Evolutionary conservation across 2,113 vertebrate genomes (phyloP).

Genomic region (Ariopsis seemanni): DNA sequence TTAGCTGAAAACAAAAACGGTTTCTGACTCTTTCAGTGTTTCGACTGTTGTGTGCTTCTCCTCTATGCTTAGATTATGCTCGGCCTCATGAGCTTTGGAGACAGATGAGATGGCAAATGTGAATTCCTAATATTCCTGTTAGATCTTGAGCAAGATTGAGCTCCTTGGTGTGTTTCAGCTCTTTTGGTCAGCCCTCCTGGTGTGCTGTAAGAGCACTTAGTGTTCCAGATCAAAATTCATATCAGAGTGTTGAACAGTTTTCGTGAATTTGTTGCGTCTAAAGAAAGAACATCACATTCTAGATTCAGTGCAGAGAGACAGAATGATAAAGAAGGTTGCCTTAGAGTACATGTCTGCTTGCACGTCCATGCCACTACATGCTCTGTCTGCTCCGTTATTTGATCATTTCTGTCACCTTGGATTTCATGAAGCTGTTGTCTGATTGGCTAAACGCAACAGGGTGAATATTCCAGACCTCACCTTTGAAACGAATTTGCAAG

Average conservation of each 20-base stretch:
- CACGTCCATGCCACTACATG: not conserved
- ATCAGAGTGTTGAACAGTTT: constrained; percentile 13
- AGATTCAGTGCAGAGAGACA: constrained; percentile 10
- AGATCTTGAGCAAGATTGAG: not conserved
- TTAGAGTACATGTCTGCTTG: not conserved
- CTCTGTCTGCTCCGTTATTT: not conserved
- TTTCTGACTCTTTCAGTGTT: not conserved
- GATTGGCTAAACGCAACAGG: not conserved
- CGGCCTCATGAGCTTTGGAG: not conserved
- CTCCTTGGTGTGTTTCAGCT: not conserved
- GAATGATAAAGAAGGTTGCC: not conserved
- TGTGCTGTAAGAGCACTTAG: not conserved
- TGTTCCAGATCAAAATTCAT: constrained; percentile 16
- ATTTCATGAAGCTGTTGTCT: not conserved
- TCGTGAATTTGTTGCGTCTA: constrained; percentile 34
- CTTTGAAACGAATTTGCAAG: not conserved
- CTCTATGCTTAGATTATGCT: not conserved
- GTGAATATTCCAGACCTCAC: not conserved
- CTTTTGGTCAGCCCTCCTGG: not conserved
- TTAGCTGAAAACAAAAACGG: not conserved
- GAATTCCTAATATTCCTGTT: not conserved
- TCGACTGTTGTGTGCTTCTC: not conserved
- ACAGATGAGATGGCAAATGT: not conserved
- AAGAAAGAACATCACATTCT: constrained; percentile 39
- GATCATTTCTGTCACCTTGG: too few relatives aligned